Evolutionary conservation across 2,888 invertebrate species (phyloP), one percentile per base, ranked within the genome.

Genomic region (Frankliniella fusca): DNA sequence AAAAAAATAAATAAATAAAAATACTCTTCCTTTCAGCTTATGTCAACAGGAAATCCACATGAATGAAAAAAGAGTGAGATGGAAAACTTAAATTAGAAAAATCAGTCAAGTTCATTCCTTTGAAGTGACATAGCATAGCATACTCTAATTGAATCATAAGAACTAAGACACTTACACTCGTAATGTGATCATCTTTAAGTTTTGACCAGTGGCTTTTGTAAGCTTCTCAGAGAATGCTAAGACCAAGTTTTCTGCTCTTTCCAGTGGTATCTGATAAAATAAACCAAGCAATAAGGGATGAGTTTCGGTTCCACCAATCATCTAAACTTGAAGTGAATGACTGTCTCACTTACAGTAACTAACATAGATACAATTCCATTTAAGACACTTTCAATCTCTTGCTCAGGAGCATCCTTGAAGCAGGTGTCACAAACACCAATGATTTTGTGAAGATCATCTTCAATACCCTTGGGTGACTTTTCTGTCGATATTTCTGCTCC

Each of bases 301-400:
- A 0, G 70, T n/a, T 70, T 49, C 12, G 80, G 28, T 8, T 50
- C 12, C 80, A 80, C n/a, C 11, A n/a, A 7, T 54, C 23, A 54
- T 65, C 0, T 27, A 38, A 11, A 12, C 3, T 8, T n/a, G 11
- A 65, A 12, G 28, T 10, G 18, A 38, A 20, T 27, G 48, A 15
- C 20, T 61, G 70, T n/a, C 80, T 82, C 83, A 89, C 90, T 90
- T 89, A 95, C 95, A 85, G 94, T 92, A 83, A 98, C 95, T 92
- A 98, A 94, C 85, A 99, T 95, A 10, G 98, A 98, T 7, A 98
- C 97, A 88, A 99, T 97, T 88, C 98, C 97, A 89, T 98, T 98
- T 18, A 99, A 91, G 82, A 97, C 94, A 85, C 94, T 94, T 90
- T 98, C 98, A 86, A 97, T 94, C 87, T 98, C 97, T 23, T 90